Evolutionary conservation across 2,113 vertebrate species (phyloP), one percentile per base, ranked within the genome.

Genomic region (Sebastes fasciatus): DNA sequence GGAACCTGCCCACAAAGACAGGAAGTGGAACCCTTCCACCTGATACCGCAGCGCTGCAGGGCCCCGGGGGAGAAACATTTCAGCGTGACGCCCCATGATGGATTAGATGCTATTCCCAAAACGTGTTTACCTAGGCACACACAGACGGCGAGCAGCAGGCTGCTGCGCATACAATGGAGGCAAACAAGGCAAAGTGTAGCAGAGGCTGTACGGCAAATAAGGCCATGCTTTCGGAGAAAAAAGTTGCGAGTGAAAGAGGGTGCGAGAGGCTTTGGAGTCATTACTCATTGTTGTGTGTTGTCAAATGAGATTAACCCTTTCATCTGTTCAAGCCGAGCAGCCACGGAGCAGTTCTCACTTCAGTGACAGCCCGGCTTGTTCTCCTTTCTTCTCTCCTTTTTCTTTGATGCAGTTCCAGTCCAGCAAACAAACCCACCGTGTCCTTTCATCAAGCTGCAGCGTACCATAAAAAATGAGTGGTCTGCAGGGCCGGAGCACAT

Each of bases 1-100:
- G 89, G 88, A 94, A 94, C 86, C 62, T 83, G 88, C 73, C 84
- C 21, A 91, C 90, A 90, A 94, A 93, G 91, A 89, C 88, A 67
- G 84, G 83, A 93, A 93, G 74, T 64, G 66, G 60, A 85, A 85
- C 84, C 86, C 83, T 90, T 93, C 79, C 79, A 90, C 87, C 83
- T 89, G 77, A 89, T 89, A 92, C 61, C 8, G 45, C 86, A 74
- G 77, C 54, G 11, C 72, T 58, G 87, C 84, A 49, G 26, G 46
- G 78, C 78, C 82, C 66, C 1, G 0, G 10, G 60, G 90, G 2
- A 57, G 76, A 75, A 83, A 88, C 73, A 57, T 89, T 89, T 89
- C 63, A 88, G 69, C 1, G 19, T 75, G 79, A 87, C 78, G 71
- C 86, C 74, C n/a, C 0, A 1, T 90, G 91, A 94, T 91, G 79